phyloP scores from a whole-genome alignment of 2,797 vertebrate species.

The Gymnodraco acuticeps region DNA sequence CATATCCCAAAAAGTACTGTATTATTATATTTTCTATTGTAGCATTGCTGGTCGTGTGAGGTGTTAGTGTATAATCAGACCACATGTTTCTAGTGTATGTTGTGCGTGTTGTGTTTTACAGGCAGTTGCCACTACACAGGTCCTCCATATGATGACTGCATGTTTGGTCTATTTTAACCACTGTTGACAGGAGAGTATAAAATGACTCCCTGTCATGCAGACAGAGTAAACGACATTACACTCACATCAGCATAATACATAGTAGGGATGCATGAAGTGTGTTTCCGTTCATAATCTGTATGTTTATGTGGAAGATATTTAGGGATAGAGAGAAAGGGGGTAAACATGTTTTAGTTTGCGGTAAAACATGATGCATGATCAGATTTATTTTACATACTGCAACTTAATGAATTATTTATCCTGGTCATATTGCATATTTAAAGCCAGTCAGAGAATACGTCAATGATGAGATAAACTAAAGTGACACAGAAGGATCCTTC shows the following conservation, averaged over 20 bases:
- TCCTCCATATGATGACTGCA: conserved; percentile 26
- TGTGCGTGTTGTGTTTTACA: conserved; percentile 24
- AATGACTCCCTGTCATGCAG: conserved; percentile 32
- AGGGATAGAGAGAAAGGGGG: not conserved
- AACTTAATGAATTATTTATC: conserved; percentile 3
- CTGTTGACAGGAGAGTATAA: conserved; percentile 42
- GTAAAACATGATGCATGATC: conserved; percentile 2
- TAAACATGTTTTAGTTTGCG: not conserved
- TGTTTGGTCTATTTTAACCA: conserved; percentile 28
- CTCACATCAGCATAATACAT: conserved; percentile 24
- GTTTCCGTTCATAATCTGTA: conserved; percentile 11
- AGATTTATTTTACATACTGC: not conserved
- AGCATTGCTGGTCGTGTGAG: not conserved
- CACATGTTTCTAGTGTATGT: conserved; percentile 26
- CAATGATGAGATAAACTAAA: conserved; percentile 5
- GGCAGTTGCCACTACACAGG: not conserved
- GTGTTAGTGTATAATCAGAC: conserved; percentile 11
- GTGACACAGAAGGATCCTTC: not conserved
- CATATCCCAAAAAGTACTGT: not conserved
- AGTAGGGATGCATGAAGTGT: conserved; percentile 30
- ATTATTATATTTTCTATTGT: not conserved
- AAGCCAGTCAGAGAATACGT: not conserved
- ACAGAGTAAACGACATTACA: conserved; percentile 45
- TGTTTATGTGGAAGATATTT: conserved; percentile 22
- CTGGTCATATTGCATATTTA: not conserved